These are phyloP conservation scores for Acanthacorydalis orientalis DNA, from an alignment of 2,888 invertebrate genomes.

Conservation along the genomic window DNA sequence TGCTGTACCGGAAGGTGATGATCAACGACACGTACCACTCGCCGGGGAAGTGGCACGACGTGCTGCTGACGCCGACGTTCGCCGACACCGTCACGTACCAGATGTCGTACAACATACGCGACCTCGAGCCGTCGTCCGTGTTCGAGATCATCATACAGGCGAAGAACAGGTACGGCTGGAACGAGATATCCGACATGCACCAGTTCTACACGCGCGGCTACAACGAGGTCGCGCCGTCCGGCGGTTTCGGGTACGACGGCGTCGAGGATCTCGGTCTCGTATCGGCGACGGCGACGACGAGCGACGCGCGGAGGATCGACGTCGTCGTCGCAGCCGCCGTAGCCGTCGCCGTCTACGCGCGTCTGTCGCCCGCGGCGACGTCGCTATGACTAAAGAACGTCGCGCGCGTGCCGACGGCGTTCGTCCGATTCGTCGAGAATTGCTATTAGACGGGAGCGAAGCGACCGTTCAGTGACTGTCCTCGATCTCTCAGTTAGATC, in stretches of 20 bases:
- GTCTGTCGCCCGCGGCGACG: too few species aligned
- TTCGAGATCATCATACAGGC: constrained; percentile 39
- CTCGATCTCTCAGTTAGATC: too few species aligned
- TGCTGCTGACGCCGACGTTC: constrained; percentile 24
- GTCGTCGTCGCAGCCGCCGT: too few species aligned
- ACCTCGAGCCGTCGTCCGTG: constrained; percentile 31
- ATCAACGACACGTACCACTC: constrained; percentile 27
- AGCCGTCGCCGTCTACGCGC: too few species aligned
- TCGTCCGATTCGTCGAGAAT: too few species aligned
- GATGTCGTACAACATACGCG: constrained; percentile 29
- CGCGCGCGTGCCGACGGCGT: too few species aligned
- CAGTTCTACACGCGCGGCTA: constrained; percentile 28
- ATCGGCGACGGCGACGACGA: neutral
- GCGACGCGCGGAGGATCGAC: too few species aligned
- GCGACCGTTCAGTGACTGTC: too few species aligned
- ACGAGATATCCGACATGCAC: constrained; percentile 33
- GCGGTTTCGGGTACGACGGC: neutral
- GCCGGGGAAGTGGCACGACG: constrained; percentile 35
- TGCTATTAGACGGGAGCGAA: too few species aligned
- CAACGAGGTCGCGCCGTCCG: neutral
- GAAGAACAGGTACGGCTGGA: constrained; percentile 38
- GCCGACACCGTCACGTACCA: constrained; percentile 20
- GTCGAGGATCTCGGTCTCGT: constrained; percentile 1
- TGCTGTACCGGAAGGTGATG: constrained; percentile 42
- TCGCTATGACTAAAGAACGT: too few species aligned